These are phyloP conservation scores for Dolichoris vasculosae DNA, from an alignment of 1,140 invertebrate species.

Conservation along the genomic window DNA sequence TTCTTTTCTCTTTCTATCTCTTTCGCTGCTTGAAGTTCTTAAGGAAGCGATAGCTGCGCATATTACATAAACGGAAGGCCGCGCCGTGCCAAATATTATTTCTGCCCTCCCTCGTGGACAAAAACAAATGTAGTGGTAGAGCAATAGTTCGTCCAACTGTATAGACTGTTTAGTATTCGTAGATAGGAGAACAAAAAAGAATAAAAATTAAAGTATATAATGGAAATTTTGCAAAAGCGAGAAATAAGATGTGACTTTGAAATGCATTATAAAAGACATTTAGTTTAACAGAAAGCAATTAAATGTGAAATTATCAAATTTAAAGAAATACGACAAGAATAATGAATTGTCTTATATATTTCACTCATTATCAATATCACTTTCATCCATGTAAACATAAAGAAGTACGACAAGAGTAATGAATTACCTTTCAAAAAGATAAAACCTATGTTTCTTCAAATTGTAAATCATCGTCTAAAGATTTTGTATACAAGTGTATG, in stretches of 20 bases:
- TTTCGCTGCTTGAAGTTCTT: not conserved
- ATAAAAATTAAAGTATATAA: not conserved
- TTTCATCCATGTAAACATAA: too few relatives aligned
- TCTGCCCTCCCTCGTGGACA: conserved; percentile 47
- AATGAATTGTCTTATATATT: too few relatives aligned
- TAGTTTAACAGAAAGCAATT: not conserved
- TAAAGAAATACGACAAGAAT: too few relatives aligned
- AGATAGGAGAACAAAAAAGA: not conserved
- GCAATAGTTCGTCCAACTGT: not conserved
- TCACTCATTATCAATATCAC: too few relatives aligned
- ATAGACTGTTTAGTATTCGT: not conserved
- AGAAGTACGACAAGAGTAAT: too few relatives aligned
- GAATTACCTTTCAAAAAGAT: too few relatives aligned
- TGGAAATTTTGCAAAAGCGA: not conserved
- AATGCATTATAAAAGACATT: not conserved
- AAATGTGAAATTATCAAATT: too few relatives aligned
- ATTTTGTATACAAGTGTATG: too few relatives aligned
- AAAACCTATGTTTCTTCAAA: too few relatives aligned
- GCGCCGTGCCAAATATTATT: conserved; percentile 60
- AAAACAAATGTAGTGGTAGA: conserved; percentile 50
- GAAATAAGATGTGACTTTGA: not conserved
- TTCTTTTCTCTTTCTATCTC: not conserved
- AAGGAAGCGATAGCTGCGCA: not conserved
- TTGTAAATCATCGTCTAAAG: too few relatives aligned
- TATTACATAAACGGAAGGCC: conserved; percentile 58